Conservation (phyloP, 1,140 invertebrate genomes). For the Centruroides vittatus region DNA sequence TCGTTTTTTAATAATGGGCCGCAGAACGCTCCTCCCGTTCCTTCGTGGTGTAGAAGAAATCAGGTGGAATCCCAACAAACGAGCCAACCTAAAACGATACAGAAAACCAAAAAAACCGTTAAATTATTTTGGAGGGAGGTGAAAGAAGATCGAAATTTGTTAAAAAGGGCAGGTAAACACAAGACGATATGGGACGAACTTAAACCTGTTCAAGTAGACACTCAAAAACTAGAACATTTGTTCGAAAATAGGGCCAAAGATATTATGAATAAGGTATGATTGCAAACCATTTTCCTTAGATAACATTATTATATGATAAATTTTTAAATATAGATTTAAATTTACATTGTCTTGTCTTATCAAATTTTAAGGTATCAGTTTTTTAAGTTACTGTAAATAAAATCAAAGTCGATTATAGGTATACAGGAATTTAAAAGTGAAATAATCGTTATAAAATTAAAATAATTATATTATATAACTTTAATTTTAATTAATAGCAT, state of each 20-base stretch:
- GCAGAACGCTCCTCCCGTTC: conserved; percentile 30
- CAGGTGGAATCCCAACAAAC: conserved; percentile 9
- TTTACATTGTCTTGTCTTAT: no score
- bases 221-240: conserved; percentile 84
- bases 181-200: conserved; percentile 94
- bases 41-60: conserved; percentile 19
- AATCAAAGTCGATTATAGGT: no score
- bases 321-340: no score
- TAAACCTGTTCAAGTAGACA: conserved; percentile 66
- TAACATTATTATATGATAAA: no score
- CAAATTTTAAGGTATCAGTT: no score
- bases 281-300: not conserved
- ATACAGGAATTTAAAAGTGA: no score
- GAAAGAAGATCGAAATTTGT: conserved; percentile 57
- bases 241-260: conserved; percentile 96
- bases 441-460: no score
- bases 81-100: conserved; percentile 23
- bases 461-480: no score
- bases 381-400: no score
- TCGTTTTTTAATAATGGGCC: conserved; percentile 22
- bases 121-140: conserved; percentile 97
- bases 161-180: conserved; percentile 41
- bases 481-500: no score
- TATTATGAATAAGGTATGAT: conserved; percentile 70
- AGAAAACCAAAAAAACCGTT: conserved; percentile 94